These are phyloP conservation scores for Pseudopodoces humilis DNA, from an alignment of 2,113 vertebrate species.

Conservation along the genomic window DNA sequence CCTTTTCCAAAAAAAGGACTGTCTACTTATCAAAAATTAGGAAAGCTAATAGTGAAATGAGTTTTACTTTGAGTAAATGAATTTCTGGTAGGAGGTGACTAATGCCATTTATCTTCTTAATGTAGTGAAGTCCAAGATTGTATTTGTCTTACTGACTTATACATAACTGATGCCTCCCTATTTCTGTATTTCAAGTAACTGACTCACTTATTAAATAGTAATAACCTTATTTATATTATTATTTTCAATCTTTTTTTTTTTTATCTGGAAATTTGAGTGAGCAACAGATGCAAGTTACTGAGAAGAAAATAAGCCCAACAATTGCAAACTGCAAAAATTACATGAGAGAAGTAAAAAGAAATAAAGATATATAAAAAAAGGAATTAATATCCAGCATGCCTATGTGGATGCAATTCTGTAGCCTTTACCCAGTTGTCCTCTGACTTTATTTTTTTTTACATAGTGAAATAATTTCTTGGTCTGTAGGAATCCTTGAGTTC, in stretches of 20 bases:
- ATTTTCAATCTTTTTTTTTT: background rate
- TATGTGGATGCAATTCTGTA: background rate
- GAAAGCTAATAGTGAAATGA: background rate
- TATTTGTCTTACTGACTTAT: slow-evolving; percentile 8
- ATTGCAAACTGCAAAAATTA: background rate
- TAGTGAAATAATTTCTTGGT: background rate
- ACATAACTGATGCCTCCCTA: background rate
- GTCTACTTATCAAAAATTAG: background rate
- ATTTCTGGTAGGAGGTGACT: background rate
- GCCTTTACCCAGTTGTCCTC: background rate
- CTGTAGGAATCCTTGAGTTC: background rate
- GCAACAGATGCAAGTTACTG: background rate
- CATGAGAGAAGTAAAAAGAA: background rate
- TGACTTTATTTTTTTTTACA: background rate
- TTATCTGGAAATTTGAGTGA: background rate
- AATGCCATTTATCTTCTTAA: background rate
- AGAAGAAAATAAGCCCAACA: background rate
- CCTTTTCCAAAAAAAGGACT: background rate
- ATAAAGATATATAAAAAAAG: background rate
- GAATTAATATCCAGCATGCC: background rate
- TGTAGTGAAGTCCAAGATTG: background rate
- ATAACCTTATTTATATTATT: background rate
- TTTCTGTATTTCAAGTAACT: background rate
- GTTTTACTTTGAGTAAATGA: background rate
- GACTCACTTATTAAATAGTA: slow-evolving; percentile 10